Conservation (phyloP, 2,113 vertebrate genomes). For the Montifringilla adamsi region DNA sequence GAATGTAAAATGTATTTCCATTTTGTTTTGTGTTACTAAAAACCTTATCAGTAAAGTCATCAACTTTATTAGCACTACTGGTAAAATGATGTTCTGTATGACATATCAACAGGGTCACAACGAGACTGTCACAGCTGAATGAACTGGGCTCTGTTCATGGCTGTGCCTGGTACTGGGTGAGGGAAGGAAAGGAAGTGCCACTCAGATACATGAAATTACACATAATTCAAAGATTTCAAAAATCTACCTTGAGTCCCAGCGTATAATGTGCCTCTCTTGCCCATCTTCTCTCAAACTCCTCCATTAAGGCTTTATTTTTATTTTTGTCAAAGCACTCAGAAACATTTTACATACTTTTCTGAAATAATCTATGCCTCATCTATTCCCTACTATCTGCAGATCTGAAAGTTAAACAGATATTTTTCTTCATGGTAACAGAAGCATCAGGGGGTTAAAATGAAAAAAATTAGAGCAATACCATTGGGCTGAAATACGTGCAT, state of each 20-base stretch:
- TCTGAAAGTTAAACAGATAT: background rate
- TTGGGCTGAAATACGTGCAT: background rate
- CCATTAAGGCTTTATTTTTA: background rate
- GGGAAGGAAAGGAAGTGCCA: background rate
- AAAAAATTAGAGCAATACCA: background rate
- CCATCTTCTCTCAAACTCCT: background rate
- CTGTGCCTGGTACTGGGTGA: background rate
- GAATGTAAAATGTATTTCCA: background rate
- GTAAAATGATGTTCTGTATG: background rate
- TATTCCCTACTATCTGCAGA: background rate
- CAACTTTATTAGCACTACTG: background rate
- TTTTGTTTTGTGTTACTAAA: background rate
- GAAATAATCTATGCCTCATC: background rate
- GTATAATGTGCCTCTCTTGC: background rate
- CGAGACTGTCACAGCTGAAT: background rate
- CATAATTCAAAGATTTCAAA: background rate
- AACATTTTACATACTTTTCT: background rate
- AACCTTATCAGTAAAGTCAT: background rate
- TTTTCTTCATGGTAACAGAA: background rate
- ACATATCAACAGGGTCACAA: background rate
- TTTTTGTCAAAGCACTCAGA: background rate
- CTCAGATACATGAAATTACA: background rate
- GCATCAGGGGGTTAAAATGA: background rate
- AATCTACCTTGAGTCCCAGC: background rate
- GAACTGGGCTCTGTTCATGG: background rate